These are phyloP conservation scores for Spongilla lacustris DNA, from an alignment of 37 sponge, comb jelly and placozoan species.

Conservation along the genomic window DNA sequence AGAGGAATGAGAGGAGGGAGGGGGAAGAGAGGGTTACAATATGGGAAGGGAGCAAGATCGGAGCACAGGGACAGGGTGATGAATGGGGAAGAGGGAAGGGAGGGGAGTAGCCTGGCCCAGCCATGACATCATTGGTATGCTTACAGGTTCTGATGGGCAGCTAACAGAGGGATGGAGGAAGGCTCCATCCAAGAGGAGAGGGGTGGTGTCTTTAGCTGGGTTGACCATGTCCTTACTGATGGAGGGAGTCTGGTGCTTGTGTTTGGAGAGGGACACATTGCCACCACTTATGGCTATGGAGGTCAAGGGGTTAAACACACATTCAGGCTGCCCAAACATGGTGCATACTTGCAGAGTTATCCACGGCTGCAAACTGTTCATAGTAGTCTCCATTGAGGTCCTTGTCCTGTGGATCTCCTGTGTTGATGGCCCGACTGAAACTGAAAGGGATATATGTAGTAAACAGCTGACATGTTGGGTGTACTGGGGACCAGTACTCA, in stretches of 20 bases:
- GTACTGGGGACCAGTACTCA: not conserved
- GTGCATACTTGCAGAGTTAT: not conserved
- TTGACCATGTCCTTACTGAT: not conserved
- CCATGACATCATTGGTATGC: not conserved
- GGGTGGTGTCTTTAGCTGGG: not conserved
- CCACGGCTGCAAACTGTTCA: conserved; percentile 7
- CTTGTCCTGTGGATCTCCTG: not conserved
- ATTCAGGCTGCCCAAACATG: not conserved
- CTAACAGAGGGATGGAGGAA: not conserved
- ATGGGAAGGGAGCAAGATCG: not conserved
- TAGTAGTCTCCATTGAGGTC: not conserved
- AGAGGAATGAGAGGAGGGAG: not conserved
- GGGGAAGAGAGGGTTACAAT: not conserved
- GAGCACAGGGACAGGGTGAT: not conserved
- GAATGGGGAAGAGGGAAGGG: conserved; percentile 9
- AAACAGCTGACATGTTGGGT: not conserved
- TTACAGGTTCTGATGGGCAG: not conserved
- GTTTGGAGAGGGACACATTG: not conserved
- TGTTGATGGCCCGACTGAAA: not conserved
- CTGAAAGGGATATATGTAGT: not conserved
- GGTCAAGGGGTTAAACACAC: not conserved
- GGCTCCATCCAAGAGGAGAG: not conserved
- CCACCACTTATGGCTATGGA: not conserved
- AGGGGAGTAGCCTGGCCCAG: not conserved
- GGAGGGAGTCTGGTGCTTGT: not conserved